Base-by-base conservation (phyloP, 2,113 vertebrate genomes). In the Xiphophorus couchianus region DNA sequence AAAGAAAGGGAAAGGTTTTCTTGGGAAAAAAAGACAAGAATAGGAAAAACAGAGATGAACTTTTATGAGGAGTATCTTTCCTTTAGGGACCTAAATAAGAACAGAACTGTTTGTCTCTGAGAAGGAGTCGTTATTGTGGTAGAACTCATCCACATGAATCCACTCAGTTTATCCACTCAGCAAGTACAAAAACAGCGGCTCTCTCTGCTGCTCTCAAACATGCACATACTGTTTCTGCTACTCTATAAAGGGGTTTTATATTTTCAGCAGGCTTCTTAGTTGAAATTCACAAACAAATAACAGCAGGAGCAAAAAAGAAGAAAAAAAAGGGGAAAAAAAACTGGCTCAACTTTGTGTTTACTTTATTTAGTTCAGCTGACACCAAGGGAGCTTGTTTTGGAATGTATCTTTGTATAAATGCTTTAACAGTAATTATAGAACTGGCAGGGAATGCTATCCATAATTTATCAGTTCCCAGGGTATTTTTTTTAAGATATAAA, bases 81-180 rank as follows among this genome's bases (percentile, higher is more conserved):
- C 81, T 89, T 76, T 73, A 62, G 68, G 5, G 74, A 79, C 66
- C 62, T 77, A 73, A 87, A 77, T 80, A 71, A 84, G 82, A 90
- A 80, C 85, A 89, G 84, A 82, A 71, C 1, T 0, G 19, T 22
- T 72, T 69, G 19, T 81, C 66, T 77, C 75, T 82, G 80, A 81
- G 76, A 83, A 87, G 83, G 81, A 84, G 19, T 71, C 85, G 83
- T 90, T 90, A 88, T 89, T 93, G 91, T 89, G 91, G 87, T 48
- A 25, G 74, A 65, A 78, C 65, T 70, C 72, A 86, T 86, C 88
- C 84, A 85, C 90, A 88, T 89, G 84, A 91, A 84, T 89, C 76
- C 35, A 37, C 72, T 66, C 72, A 86, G 78, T 91, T 90, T 84
- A 87, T 80, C 82, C 88, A 67, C 69, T 78, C 29, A 27, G 62